These are phyloP conservation scores for Dysmachus trigonus DNA, from an alignment of 2,888 invertebrate species.

Conservation along the genomic window DNA sequence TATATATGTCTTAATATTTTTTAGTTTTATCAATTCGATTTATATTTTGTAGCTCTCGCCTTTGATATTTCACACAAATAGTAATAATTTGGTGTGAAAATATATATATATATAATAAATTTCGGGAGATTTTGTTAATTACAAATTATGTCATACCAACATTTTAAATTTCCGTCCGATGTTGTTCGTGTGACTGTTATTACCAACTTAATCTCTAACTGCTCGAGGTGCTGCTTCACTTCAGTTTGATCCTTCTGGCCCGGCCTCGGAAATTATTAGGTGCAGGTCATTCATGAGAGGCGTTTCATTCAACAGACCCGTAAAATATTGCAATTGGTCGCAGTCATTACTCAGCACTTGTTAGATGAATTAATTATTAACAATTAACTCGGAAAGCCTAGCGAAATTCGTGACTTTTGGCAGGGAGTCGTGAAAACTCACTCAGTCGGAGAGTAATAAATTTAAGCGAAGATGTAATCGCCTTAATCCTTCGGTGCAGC, in stretches of 20 bases:
- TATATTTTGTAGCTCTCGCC: too few relatives aligned
- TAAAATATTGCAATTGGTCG: background rate
- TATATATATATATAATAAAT: too few relatives aligned
- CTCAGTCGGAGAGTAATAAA: background rate
- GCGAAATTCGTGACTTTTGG: background rate
- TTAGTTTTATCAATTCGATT: too few relatives aligned
- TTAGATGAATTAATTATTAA: slow-evolving; percentile 15
- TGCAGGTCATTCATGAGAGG: background rate
- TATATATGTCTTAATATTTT: too few relatives aligned
- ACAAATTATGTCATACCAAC: background rate
- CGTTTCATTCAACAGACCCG: background rate
- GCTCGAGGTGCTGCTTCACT: background rate
- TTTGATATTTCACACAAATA: too few relatives aligned
- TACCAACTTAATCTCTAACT: background rate
- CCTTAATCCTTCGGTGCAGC: background rate
- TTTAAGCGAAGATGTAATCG: background rate
- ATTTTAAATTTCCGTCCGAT: background rate
- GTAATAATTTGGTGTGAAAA: too few relatives aligned
- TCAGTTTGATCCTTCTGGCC: background rate
- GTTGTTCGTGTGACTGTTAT: background rate
- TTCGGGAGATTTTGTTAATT: too few relatives aligned
- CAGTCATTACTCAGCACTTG: background rate
- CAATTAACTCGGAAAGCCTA: background rate
- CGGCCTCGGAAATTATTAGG: background rate
- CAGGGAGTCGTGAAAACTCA: background rate